Conservation (phyloP, 2,888 invertebrate species). For the Hirtodrosophila confusa region DNA sequence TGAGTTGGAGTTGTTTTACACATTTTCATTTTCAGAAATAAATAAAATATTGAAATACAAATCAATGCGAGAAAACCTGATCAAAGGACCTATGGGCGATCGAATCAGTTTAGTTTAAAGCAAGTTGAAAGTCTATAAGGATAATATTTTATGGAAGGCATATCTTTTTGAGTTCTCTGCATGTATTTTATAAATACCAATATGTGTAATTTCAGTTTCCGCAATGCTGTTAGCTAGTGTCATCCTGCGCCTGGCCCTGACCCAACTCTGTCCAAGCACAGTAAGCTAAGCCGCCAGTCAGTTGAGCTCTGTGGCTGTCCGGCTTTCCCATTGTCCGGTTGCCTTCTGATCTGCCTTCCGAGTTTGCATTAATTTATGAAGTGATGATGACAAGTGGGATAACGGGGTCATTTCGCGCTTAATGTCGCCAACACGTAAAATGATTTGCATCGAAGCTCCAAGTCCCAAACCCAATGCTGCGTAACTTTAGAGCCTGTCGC, state of each 20-base stretch:
- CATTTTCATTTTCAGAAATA: too few species aligned
- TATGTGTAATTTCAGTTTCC: neutral
- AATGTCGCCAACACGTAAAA: slow-evolving; percentile 82
- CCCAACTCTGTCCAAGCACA: slow-evolving; percentile 26
- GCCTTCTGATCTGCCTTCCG: slow-evolving; percentile 49
- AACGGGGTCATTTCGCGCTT: slow-evolving; percentile 82
- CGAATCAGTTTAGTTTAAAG: too few species aligned
- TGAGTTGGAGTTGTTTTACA: too few species aligned
- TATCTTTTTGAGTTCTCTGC: too few species aligned
- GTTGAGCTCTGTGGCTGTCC: slow-evolving; percentile 2
- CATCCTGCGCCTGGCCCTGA: slow-evolving; percentile 34
- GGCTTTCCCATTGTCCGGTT: slow-evolving; percentile 7
- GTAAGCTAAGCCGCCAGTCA: slow-evolving; percentile 23
- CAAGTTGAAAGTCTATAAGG: too few species aligned
- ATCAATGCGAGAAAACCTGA: too few species aligned
- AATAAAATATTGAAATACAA: too few species aligned
- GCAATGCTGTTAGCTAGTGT: slow-evolving; percentile 17
- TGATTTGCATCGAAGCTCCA: slow-evolving; percentile 74
- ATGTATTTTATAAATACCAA: neutral
- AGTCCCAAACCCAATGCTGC: slow-evolving; percentile 56
- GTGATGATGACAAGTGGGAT: slow-evolving; percentile 82
- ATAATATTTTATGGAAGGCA: too few species aligned
- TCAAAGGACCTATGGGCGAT: too few species aligned
- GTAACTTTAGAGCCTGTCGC: slow-evolving; percentile 73
- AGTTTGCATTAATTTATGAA: slow-evolving; percentile 79